Evolutionary conservation across 1,140 invertebrate genomes (phyloP).

Genomic region (Camponotus vicinus): DNA sequence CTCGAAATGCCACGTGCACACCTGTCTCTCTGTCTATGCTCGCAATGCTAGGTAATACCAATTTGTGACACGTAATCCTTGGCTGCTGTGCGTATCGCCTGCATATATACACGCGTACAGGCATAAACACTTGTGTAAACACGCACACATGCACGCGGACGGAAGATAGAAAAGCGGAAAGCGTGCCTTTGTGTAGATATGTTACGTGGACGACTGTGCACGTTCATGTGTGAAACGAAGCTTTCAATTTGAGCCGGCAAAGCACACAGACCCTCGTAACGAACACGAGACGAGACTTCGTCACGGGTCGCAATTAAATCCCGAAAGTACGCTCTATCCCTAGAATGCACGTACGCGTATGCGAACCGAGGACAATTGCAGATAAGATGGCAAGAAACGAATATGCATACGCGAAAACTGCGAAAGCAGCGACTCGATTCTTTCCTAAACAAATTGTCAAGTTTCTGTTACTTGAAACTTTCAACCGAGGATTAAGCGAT

Average conservation of each 20-base stretch:
- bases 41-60: constrained; percentile 68
- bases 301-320: constrained; percentile 66
- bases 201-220: constrained; percentile 14
- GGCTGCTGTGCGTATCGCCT: constrained; percentile 67
- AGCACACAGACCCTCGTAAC: constrained; percentile 55
- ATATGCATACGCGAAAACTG: neutral
- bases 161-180: constrained; percentile 59
- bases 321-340: constrained; percentile 50
- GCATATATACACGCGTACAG: neutral
- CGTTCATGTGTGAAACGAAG: constrained; percentile 54
- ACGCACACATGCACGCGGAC: neutral
- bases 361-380: constrained; percentile 25
- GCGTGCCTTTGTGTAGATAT: constrained; percentile 6
- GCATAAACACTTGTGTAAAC: neutral
- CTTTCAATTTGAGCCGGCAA: constrained; percentile 67
- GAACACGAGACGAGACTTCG: constrained; percentile 58
- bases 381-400: constrained; percentile 30
- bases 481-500: neutral
- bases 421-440: neutral
- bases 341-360: constrained; percentile 33
- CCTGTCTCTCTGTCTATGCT: constrained; percentile 58
- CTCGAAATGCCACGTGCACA: constrained; percentile 65
- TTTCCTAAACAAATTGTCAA: neutral
- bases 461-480: neutral
- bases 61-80: constrained; percentile 77